Base-by-base conservation (phyloP, 2,888 invertebrate species). In the Teleogryllus oceanicus region DNA sequence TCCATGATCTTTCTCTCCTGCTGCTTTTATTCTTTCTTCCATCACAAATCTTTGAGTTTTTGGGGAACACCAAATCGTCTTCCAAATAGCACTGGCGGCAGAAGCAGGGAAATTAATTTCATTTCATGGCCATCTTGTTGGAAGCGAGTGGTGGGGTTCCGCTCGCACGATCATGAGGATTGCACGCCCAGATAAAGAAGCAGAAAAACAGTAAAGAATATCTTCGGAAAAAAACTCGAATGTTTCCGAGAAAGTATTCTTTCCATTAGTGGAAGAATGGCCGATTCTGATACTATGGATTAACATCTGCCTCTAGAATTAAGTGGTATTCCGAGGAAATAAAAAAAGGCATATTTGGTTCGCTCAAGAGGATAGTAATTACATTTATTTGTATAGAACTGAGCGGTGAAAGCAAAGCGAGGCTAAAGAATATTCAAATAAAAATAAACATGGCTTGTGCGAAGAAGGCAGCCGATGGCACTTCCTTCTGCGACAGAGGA, bases 241-340 rank as follows among this genome's bases (percentile, higher is more conserved):
- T 62, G n/a, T 62, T 62, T 62, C 62, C 62, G 62, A 62, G 62
- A 62, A 37, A 62, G 62, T 62, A 62, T 62, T 62, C 62, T 62
- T 62, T 62, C 62, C 62, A 62, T 62, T 62, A 62, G 62, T n/a
- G 62, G 62, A 62, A 62, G 62, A 62, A 62, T 62, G 62, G 62
- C n/a, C n/a, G 62, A 62, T 62, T 62, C 62, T 62, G 62, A 62
- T 62, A 62, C 62, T n/a, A 62, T 62, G 62, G 62, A 62, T 62
- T 62, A 62, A 62, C 62, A 62, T 62, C 62, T 62, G 62, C 62
- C n/a, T n/a, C 16, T n/a, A 62, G 62, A 62, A 62, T 62, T 62
- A 62, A 62, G 62, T 62, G 62, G 16, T n/a, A n/a, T n/a, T 62
- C 16, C 11, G 3, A n/a, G 62, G 62, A 62, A 62, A 62, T 13